Evolutionary conservation across 2,888 invertebrate species (phyloP), one percentile per base, ranked within the genome.

Genomic region (Rambutsinella grinnellia): DNA sequence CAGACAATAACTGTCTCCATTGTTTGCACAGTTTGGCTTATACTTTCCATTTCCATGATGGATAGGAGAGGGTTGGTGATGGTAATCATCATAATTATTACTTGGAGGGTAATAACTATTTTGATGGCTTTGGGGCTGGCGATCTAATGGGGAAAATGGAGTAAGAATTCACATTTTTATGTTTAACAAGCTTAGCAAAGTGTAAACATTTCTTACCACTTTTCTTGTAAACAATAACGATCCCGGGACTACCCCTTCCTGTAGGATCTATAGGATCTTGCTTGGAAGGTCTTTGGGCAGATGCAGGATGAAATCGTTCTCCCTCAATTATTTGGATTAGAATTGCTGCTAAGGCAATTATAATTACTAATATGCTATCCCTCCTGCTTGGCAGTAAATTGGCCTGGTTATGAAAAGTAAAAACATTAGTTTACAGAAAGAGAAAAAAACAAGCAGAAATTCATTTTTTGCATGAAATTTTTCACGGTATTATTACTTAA

Each of bases 191-290:
- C n/a, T n/a, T n/a, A n/a, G n/a, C n/a, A n/a, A n/a, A n/a, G n/a
- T n/a, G n/a, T 17, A 60, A 58, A 26, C 28, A 28, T 51, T 46
- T 36, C 27, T 26, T 76, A 74, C 81, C 76, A 24, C 51, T 76
- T 62, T 84, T 84, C 60, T 82, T 83, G 74, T 84, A 84, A 0
- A 84, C 83, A 27, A 84, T 84, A 1, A 84, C 84, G 24, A 84
- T 82, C 21, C 84, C 84, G 2, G 84, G 84, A 61, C 77, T 81
- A 8, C 76, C 79, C 60, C 80, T 67, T n/a, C 82, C 83, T 8
- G 83, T 82, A 1, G 84, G 83, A 58, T 84, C 84, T 53, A 84
- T 83, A 1, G 82, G 82, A 49, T 83, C 83, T 24, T 78, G 78
- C 56, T 81, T 80, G 21, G 81, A 74, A 6, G 79, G 79, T 67